Conservation (phyloP, 2,113 vertebrate species). For the Microtus ochrogaster region DNA sequence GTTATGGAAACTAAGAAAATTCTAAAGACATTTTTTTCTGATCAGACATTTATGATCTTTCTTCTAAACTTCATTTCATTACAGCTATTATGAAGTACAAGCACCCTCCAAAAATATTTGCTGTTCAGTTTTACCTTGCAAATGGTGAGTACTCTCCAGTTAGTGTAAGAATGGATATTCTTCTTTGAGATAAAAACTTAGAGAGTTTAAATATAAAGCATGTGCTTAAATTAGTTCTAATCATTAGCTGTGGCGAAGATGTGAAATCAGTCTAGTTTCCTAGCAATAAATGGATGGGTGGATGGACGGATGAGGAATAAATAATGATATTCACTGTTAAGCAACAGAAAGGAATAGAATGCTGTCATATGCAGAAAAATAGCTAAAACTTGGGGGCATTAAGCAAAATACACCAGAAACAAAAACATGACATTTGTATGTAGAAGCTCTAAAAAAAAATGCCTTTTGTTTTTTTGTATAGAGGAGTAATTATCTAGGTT, state of each 20-base stretch:
- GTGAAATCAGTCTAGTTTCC: neutral
- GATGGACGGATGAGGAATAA: neutral
- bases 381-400: neutral
- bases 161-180: neutral
- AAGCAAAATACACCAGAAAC: neutral
- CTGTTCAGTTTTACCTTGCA: neutral
- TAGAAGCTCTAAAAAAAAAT: neutral
- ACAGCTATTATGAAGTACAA: neutral
- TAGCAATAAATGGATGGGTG: neutral
- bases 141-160: neutral
- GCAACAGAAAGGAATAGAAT: neutral
- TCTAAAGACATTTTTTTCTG: no score
- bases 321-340: neutral
- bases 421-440: neutral
- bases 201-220: neutral
- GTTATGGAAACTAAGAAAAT: neutral
- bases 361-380: neutral
- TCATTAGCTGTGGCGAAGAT: neutral
- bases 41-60: neutral
- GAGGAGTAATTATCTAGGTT: neutral
- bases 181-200: neutral
- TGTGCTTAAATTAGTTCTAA: neutral
- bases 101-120: neutral
- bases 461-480: no score
- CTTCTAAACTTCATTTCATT: neutral